These are phyloP conservation scores for Montipora efflorescens DNA, from an alignment of 64 coral and sea anemone genomes.

Conservation along the genomic window DNA sequence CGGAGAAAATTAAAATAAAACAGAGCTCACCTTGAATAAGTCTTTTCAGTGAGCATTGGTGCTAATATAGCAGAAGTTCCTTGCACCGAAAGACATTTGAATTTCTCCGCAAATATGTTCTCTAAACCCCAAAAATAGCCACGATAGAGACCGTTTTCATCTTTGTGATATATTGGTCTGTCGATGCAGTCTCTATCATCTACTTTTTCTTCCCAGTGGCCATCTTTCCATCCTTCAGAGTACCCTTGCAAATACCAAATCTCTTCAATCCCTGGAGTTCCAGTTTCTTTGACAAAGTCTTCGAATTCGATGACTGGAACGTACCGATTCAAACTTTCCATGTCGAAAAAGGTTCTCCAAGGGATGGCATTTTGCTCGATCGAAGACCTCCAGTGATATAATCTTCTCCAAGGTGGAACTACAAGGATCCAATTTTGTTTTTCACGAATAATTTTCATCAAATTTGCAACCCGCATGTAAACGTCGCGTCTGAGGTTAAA, in stretches of 20 bases:
- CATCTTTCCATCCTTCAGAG: slow-evolving; percentile 96
- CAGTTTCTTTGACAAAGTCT: slow-evolving; percentile 92
- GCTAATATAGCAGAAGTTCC: slow-evolving; percentile 83
- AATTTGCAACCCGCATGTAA: slow-evolving; percentile 93
- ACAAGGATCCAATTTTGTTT: slow-evolving; percentile 96
- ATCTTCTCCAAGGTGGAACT: slow-evolving; percentile 91
- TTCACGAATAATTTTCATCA: slow-evolving; percentile 81
- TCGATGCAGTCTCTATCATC: slow-evolving; percentile 93
- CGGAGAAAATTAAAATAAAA: not conserved
- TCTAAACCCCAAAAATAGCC: slow-evolving; percentile 95
- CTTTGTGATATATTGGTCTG: slow-evolving; percentile 78
- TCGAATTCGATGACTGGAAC: slow-evolving; percentile 97
- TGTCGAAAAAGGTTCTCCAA: slow-evolving; percentile 93
- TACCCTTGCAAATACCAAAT: slow-evolving; percentile 95
- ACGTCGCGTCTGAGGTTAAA: slow-evolving; percentile 97
- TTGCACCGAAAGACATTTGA: slow-evolving; percentile 93
- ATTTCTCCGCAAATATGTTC: slow-evolving; percentile 82
- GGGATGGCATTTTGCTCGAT: slow-evolving; percentile 93
- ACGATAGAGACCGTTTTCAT: slow-evolving; percentile 74
- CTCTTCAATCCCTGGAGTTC: slow-evolving; percentile 81
- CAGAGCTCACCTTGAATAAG: slow-evolving; percentile 73
- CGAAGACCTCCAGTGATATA: slow-evolving; percentile 93
- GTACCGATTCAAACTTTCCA: slow-evolving; percentile 94
- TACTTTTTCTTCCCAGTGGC: slow-evolving; percentile 98
- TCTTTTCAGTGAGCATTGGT: slow-evolving; percentile 60